phyloP scores from a whole-genome alignment of 1,140 invertebrate species.

The Ceratoteleas bidentatus region DNA sequence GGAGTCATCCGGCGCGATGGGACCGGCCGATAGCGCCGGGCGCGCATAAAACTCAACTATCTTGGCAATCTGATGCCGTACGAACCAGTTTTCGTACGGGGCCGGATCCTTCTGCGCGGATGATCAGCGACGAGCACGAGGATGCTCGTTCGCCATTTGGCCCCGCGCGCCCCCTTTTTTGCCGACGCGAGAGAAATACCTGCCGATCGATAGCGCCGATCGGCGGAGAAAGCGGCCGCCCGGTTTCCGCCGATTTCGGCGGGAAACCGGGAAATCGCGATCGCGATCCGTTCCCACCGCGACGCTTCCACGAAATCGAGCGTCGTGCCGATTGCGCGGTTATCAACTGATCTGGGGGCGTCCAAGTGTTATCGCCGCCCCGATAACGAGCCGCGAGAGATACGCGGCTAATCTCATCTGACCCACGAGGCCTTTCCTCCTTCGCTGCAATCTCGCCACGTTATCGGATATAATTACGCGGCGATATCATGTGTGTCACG shows the following conservation, averaged over 20 bases:
- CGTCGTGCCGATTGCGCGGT: slow-evolving; percentile 77
- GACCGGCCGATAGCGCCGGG: slow-evolving; percentile 72
- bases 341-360: slow-evolving; percentile 81
- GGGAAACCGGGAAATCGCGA: too few species aligned
- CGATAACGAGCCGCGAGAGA: slow-evolving; percentile 74
- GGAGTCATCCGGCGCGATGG: slow-evolving; percentile 78
- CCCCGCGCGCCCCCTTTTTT: slow-evolving; percentile 37
- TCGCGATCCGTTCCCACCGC: slow-evolving; percentile 66
- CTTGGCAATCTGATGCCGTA: slow-evolving; percentile 79
- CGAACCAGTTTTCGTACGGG: slow-evolving; percentile 79
- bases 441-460: slow-evolving; percentile 39
- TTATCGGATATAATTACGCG: slow-evolving; percentile 65
- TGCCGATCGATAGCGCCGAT: slow-evolving; percentile 70
- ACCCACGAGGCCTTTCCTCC: slow-evolving; percentile 74
- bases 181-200: slow-evolving; percentile 65
- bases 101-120: slow-evolving; percentile 70
- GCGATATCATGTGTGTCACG: slow-evolving; percentile 43
- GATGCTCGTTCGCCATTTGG: slow-evolving; percentile 40
- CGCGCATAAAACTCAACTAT: slow-evolving; percentile 78
- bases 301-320: slow-evolving; percentile 54
- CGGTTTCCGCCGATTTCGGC: slow-evolving; percentile 42
- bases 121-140: slow-evolving; percentile 57
- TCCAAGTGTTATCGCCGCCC: slow-evolving; percentile 77
- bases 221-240: slow-evolving; percentile 68
- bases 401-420: slow-evolving; percentile 78